A percentile compares a stretch with the other conserved stretches of the same genome.
phyloP scores from a whole-genome alignment of 2,888 invertebrate species.

The Idaea dimidiata region DNA sequence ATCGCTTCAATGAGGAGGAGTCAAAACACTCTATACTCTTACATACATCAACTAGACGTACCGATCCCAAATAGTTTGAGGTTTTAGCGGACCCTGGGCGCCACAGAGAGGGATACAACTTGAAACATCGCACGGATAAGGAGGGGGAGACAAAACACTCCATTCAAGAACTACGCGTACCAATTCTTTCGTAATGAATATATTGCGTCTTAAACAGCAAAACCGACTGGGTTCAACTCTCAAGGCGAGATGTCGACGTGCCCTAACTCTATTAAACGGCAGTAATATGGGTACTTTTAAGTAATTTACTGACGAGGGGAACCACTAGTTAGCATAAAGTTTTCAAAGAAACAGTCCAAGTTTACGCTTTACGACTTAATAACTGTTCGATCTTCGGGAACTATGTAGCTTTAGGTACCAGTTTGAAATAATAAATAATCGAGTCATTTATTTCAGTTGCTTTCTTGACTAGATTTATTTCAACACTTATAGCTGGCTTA shows the following conservation, averaged over 20 bases:
- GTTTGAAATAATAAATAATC: neutral
- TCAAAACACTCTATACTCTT: no score
- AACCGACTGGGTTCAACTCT: neutral
- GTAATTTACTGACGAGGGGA: constrained; percentile 1
- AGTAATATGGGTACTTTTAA: neutral
- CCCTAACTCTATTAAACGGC: neutral
- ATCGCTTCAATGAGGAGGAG: no score
- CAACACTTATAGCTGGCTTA: no score
- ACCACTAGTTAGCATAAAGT: constrained; percentile 1
- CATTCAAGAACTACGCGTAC: neutral
- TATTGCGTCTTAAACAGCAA: neutral
- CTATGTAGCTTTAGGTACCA: neutral
- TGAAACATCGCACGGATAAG: no score
- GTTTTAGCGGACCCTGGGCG: no score
- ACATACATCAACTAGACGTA: no score
- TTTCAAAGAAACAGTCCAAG: neutral
- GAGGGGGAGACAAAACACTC: neutral
- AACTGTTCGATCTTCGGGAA: neutral
- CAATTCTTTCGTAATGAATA: neutral
- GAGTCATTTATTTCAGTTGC: neutral
- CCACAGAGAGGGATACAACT: no score
- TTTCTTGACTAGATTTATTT: neutral
- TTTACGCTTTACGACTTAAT: constrained; percentile 1
- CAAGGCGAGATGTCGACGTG: neutral
- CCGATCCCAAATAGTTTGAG: no score